Percentiles rank a stretch among this genome's conserved stretches.
These are phyloP conservation scores for Tachysurus fulvidraco DNA, from an alignment of 2,113 vertebrate species.

Conservation along the genomic window DNA sequence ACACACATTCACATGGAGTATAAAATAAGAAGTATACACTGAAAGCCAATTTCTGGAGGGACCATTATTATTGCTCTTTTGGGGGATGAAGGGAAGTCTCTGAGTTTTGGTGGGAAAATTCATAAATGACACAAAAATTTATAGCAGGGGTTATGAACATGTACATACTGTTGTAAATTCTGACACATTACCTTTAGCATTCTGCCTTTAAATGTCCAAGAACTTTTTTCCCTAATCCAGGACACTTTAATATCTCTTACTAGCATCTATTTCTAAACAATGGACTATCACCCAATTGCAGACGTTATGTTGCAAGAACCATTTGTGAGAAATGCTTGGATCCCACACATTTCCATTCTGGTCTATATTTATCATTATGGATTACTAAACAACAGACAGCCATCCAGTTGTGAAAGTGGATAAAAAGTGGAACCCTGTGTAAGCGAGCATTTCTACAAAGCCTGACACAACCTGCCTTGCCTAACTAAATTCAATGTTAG, in stretches of 20 bases:
- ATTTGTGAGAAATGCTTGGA: not conserved
- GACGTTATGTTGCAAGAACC: not conserved
- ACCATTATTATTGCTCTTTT: slow-evolving; percentile 34
- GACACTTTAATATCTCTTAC: not conserved
- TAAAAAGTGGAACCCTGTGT: not conserved
- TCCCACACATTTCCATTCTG: not conserved
- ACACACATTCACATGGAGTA: slow-evolving; percentile 15
- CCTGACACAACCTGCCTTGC: not conserved
- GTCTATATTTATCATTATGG: not conserved
- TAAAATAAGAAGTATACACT: slow-evolving; percentile 35
- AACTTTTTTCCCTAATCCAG: not conserved
- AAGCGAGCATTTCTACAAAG: not conserved
- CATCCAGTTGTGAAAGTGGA: not conserved
- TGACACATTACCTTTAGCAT: not conserved
- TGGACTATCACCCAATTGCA: not conserved
- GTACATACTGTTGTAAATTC: not conserved
- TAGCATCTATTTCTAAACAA: not conserved
- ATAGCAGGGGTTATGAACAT: slow-evolving; percentile 5
- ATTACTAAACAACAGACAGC: not conserved
- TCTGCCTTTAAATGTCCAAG: not conserved
- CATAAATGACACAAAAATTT: slow-evolving; percentile 23
- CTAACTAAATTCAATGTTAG: not conserved
- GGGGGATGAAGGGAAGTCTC: slow-evolving; percentile 31
- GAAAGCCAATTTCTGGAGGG: slow-evolving; percentile 32
- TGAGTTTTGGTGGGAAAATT: slow-evolving; percentile 3